Evolutionary conservation across 2,797 vertebrate species (phyloP).

Genomic region (Synaphobranchus kaupii): DNA sequence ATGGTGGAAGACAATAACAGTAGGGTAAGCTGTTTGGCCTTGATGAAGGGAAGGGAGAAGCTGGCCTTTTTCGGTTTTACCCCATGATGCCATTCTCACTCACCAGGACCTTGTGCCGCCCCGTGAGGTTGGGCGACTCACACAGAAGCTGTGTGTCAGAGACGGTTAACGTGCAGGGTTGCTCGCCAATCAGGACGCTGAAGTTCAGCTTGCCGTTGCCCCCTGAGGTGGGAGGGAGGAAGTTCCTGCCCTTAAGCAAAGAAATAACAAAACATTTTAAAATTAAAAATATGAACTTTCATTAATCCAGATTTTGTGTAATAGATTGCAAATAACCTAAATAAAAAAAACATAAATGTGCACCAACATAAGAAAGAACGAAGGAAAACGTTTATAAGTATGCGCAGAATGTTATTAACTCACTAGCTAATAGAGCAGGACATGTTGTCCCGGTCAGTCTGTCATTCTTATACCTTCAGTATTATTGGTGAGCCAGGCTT

Average conservation of each 20-base stretch:
- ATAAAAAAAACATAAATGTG: background rate
- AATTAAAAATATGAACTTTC: background rate
- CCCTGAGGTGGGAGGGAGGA: slow-evolving; percentile 88
- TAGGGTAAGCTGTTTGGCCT: background rate
- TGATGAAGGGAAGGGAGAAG: background rate
- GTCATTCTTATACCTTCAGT: slow-evolving; percentile 78
- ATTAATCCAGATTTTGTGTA: background rate
- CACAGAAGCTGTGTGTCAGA: slow-evolving; percentile 95
- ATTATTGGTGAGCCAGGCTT: slow-evolving; percentile 97
- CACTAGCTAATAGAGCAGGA: background rate
- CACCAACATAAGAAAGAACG: background rate
- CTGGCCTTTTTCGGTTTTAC: background rate
- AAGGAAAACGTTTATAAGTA: background rate
- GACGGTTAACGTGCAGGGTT: slow-evolving; percentile 89
- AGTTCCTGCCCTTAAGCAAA: slow-evolving; percentile 84
- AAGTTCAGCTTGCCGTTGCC: slow-evolving; percentile 95
- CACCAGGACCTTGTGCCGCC: slow-evolving; percentile 96
- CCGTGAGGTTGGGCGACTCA: slow-evolving; percentile 92
- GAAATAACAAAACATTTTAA: background rate
- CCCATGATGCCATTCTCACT: slow-evolving; percentile 58
- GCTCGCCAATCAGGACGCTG: slow-evolving; percentile 92
- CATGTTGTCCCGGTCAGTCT: background rate
- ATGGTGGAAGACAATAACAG: slow-evolving; percentile 50
- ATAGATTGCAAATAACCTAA: background rate
- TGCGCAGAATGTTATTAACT: background rate